Conservation (phyloP, 2,797 vertebrate species). For the Lutjanus argentimaculatus region DNA sequence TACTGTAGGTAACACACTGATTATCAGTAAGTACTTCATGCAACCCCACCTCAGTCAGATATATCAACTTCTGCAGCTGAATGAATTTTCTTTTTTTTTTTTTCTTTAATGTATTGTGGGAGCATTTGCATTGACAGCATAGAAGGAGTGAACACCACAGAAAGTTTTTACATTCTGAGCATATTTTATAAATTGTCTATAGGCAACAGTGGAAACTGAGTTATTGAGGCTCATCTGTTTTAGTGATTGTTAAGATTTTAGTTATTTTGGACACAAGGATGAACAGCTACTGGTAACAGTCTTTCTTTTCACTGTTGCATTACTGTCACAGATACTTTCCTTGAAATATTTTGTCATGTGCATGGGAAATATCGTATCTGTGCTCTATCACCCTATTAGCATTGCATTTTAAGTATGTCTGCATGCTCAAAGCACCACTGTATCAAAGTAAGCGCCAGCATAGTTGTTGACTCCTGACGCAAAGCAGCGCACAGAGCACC, state of each 20-base stretch:
- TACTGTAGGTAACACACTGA: no score
- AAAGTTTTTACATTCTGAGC: not conserved
- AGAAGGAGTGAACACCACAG: not conserved
- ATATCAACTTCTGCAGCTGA: no score
- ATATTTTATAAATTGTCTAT: not conserved
- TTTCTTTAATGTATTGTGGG: not conserved
- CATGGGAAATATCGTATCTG: no score
- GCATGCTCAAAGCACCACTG: not conserved
- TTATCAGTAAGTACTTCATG: no score
- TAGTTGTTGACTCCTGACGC: not conserved
- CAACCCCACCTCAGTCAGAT: no score
- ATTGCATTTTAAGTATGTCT: not conserved
- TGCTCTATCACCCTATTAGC: not conserved
- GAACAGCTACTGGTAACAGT: not conserved
- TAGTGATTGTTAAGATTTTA: not conserved
- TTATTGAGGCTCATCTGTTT: no score
- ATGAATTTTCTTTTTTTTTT: no score
- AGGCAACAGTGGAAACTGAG: not conserved
- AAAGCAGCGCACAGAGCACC: no score
- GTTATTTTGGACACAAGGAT: constrained; percentile 8
- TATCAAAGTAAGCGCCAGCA: not conserved
- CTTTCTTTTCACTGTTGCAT: not conserved
- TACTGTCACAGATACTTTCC: no score
- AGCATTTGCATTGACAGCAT: not conserved
- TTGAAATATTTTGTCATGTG: no score